phyloP scores from a whole-genome alignment of 1,140 invertebrate genomes.

The Adoxophyes honmai region DNA sequence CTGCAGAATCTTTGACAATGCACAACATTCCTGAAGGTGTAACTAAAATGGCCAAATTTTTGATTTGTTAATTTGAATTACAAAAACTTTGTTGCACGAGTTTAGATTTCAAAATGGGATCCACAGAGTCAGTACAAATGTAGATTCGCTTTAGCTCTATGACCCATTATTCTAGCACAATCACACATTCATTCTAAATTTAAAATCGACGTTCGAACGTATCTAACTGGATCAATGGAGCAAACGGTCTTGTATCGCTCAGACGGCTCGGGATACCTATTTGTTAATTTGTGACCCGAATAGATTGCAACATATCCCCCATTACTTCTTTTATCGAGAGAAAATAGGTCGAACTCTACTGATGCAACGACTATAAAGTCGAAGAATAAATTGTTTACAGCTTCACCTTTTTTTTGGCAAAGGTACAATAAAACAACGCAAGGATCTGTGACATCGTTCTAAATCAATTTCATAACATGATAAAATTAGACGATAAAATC shows the following conservation, averaged over 20 bases:
- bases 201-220: neutral
- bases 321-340: slow-evolving; percentile 20
- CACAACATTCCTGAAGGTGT: too few species aligned
- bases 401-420: neutral
- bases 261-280: slow-evolving; percentile 16
- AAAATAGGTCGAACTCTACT: slow-evolving; percentile 28
- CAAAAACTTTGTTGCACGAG: too few species aligned
- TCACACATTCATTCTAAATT: neutral
- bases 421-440: neutral
- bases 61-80: too few species aligned
- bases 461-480: slow-evolving; percentile 1
- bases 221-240: slow-evolving; percentile 31
- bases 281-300: slow-evolving; percentile 34
- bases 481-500: neutral
- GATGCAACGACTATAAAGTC: slow-evolving; percentile 30
- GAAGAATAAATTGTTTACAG: slow-evolving; percentile 31
- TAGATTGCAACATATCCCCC: slow-evolving; percentile 28
- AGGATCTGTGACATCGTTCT: neutral
- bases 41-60: too few species aligned
- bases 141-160: too few species aligned
- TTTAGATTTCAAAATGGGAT: too few species aligned
- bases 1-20: too few species aligned
- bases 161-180: neutral
- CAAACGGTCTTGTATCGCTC: slow-evolving; percentile 19
- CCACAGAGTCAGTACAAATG: too few species aligned